Evolutionary conservation across 2,888 invertebrate genomes (phyloP).

Genomic region (Cheilosia scutellata): DNA sequence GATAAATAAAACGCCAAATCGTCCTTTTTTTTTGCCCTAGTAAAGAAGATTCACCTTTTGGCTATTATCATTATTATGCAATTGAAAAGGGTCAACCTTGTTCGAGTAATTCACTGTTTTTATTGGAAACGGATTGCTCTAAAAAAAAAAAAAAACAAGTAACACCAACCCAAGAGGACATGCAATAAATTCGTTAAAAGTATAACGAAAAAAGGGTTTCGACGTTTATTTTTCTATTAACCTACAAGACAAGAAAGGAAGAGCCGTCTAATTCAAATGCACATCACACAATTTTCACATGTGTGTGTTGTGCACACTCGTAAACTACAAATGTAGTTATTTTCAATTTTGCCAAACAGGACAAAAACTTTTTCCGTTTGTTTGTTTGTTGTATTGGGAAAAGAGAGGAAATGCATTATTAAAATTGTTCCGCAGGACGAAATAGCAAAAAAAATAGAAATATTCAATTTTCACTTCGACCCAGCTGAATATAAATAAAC

Average conservation of each 20-base stretch:
- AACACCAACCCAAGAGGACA: neutral
- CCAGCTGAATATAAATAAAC: conserved; percentile 36
- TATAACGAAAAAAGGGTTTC: neutral
- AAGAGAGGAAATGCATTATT: conserved; percentile 36
- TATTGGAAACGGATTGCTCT: conserved; percentile 32
- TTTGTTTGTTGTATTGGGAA: conserved; percentile 1
- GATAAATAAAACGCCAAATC: conserved; percentile 23
- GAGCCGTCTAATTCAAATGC: conserved; percentile 51
- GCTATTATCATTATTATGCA: conserved; percentile 61
- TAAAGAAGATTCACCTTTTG: conserved; percentile 52
- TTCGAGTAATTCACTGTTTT: conserved; percentile 19
- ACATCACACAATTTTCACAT: conserved; percentile 42
- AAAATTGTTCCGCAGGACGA: conserved; percentile 28
- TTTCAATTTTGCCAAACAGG: conserved; percentile 27
- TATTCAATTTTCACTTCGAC: conserved; percentile 40
- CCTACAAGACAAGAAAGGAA: neutral
- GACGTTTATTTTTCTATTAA: conserved; percentile 4
- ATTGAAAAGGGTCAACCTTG: conserved; percentile 65
- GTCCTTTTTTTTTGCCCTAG: neutral
- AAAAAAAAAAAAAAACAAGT: conserved; percentile 15
- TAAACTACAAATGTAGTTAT: conserved; percentile 24
- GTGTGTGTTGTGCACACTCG: conserved; percentile 20
- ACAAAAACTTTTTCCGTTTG: conserved; percentile 4
- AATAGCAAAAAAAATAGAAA: conserved; percentile 1
- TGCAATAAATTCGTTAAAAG: conserved; percentile 26